Percentiles rank a stretch among this genome's conserved stretches.
Evolutionary conservation across 1,140 invertebrate species (phyloP).

Genomic region (Campoletis sonorensis): DNA sequence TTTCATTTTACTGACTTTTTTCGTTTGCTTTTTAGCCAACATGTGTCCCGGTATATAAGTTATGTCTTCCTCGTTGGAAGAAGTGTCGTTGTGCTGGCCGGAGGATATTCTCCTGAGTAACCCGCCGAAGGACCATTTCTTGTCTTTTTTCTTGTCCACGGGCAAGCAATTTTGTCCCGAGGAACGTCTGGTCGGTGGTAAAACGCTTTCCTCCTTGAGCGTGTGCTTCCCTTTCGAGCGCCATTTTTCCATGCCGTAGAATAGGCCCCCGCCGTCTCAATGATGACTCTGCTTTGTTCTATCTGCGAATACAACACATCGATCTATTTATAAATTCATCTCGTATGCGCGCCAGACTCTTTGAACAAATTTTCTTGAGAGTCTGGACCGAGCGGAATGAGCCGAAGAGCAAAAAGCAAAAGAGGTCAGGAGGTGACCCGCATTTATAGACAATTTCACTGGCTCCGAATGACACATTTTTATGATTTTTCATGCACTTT

Average conservation of each 20-base stretch:
- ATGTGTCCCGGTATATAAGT: conserved; percentile 68
- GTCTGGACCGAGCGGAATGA: background rate
- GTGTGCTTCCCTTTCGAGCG: conserved; percentile 48
- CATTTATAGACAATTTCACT: conserved; percentile 2
- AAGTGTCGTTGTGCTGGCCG: conserved; percentile 78
- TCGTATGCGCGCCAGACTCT: background rate
- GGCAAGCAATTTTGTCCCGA: background rate
- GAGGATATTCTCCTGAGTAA: conserved; percentile 83
- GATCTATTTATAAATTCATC: background rate
- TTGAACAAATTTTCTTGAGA: conserved; percentile 3
- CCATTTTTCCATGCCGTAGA: conserved; percentile 58
- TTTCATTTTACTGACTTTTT: conserved; percentile 74
- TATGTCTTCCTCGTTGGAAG: conserved; percentile 79
- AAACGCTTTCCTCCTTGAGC: conserved; percentile 46
- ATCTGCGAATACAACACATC: conserved; percentile 8
- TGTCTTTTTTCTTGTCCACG: conserved; percentile 73
- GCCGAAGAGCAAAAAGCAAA: conserved; percentile 2
- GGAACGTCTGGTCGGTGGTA: conserved; percentile 47
- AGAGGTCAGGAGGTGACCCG: conserved; percentile 13
- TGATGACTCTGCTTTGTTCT: background rate
- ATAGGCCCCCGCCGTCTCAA: background rate
- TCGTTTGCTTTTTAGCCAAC: conserved; percentile 72
- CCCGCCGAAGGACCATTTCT: conserved; percentile 86
- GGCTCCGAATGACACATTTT: background rate
- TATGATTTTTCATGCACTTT: background rate